These are phyloP conservation scores for Cladopsammia gracilis DNA, from an alignment of 64 coral and sea anemone genomes.

Conservation along the genomic window DNA sequence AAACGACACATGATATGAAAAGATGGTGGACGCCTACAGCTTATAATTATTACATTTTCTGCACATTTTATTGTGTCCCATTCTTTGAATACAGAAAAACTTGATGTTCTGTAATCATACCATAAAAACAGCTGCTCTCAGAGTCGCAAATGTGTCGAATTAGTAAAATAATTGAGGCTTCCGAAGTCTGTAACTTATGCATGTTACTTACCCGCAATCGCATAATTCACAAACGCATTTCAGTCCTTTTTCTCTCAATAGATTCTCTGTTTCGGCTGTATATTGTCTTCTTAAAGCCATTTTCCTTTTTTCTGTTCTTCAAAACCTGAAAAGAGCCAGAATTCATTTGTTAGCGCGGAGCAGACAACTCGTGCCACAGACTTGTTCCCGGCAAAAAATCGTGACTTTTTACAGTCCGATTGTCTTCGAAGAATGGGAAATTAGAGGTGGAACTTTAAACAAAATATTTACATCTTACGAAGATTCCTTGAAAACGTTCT, in stretches of 20 bases:
- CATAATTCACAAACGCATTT: constrained; percentile 80
- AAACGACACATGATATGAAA: not conserved
- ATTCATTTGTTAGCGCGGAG: not conserved
- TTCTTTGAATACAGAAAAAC: not conserved
- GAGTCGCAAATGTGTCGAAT: not conserved
- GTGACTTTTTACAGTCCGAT: constrained; percentile 7
- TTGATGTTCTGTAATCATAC: not conserved
- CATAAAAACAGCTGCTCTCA: constrained; percentile 10
- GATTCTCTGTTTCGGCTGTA: constrained; percentile 56
- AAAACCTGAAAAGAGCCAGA: constrained; percentile 4
- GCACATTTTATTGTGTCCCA: not conserved
- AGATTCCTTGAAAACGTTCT: not conserved
- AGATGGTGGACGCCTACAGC: not conserved
- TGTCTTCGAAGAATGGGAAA: not conserved
- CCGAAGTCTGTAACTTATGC: not conserved
- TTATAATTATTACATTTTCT: not conserved
- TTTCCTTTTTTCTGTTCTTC: not conserved
- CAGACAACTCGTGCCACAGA: not conserved
- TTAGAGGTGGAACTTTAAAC: not conserved
- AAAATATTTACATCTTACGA: not conserved
- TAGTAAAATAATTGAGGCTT: not conserved
- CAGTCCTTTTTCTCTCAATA: constrained; percentile 67
- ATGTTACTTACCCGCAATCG: constrained; percentile 73
- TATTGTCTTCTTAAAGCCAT: constrained; percentile 68
- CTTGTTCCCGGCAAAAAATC: not conserved